phyloP scores from a whole-genome alignment of 2,888 invertebrate species.

The Tenthredo amoena region DNA sequence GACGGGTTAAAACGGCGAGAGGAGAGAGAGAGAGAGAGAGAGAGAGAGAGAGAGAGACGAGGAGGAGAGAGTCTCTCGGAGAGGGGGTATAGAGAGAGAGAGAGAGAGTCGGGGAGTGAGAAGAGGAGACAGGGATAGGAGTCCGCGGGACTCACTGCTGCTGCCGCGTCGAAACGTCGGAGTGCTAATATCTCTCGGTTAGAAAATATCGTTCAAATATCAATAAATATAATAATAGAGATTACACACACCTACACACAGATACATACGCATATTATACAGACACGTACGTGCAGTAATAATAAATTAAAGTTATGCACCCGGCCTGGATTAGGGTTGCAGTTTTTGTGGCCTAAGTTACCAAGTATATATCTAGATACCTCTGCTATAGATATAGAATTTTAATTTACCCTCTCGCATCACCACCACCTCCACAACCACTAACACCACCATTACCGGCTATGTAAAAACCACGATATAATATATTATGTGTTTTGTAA shows the following conservation, averaged over 20 bases:
- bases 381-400: neutral
- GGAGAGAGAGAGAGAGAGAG: neutral
- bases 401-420: neutral
- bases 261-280: neutral
- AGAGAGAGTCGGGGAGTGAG: neutral
- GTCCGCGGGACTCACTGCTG: slow-evolving; percentile 48
- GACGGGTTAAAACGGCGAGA: slow-evolving; percentile 19
- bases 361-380: no score
- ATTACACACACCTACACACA: neutral
- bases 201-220: slow-evolving; percentile 40
- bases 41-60: neutral
- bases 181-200: slow-evolving; percentile 17
- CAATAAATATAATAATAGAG: slow-evolving; percentile 39
- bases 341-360: slow-evolving; percentile 31
- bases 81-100: slow-evolving; percentile 4
- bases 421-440: neutral
- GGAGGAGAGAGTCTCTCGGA: neutral
- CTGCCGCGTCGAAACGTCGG: slow-evolving; percentile 44
- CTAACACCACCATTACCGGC: neutral
- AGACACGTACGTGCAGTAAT: neutral
- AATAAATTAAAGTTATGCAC: slow-evolving; percentile 34
- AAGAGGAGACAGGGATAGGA: slow-evolving; percentile 24
- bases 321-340: slow-evolving; percentile 51
- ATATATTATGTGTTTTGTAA: neutral
- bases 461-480: neutral